phyloP scores from a whole-genome alignment of 1,140 invertebrate species.

The Megalonaias nervosa region DNA sequence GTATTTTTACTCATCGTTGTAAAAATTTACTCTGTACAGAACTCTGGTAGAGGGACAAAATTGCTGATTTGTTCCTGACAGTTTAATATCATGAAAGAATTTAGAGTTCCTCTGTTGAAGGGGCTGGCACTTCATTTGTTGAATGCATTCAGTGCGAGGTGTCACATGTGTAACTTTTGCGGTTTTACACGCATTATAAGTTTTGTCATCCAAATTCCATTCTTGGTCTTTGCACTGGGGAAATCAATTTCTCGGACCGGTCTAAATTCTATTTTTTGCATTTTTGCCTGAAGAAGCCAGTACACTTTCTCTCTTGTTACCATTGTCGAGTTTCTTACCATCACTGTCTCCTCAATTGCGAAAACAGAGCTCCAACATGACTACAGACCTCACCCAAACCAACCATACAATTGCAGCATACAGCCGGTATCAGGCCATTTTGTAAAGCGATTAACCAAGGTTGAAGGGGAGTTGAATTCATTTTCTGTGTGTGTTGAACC shows the following conservation, averaged over 20 bases:
- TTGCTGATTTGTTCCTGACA: slow-evolving; percentile 10
- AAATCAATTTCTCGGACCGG: slow-evolving; percentile 26
- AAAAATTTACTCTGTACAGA: slow-evolving; percentile 12
- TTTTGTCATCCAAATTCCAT: slow-evolving; percentile 1
- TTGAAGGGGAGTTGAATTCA: slow-evolving; percentile 17
- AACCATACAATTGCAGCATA: slow-evolving; percentile 40
- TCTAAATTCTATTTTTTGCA: slow-evolving; percentile 15
- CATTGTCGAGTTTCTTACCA: slow-evolving; percentile 23
- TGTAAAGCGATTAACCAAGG: slow-evolving; percentile 1
- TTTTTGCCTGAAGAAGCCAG: slow-evolving; percentile 30
- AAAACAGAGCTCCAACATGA: slow-evolving; percentile 36
- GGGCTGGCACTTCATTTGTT: not conserved
- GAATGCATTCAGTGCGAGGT: not conserved
- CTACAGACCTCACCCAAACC: slow-evolving; percentile 40
- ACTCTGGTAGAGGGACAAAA: slow-evolving; percentile 16
- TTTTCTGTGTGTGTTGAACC: slow-evolving; percentile 11
- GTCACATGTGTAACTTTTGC: not conserved
- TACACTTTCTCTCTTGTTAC: slow-evolving; percentile 38
- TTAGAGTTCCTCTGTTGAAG: slow-evolving; percentile 5
- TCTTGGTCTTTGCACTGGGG: slow-evolving; percentile 12
- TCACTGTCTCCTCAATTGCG: slow-evolving; percentile 29
- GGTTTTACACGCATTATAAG: not conserved
- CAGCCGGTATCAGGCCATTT: not conserved
- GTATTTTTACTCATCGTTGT: slow-evolving; percentile 2
- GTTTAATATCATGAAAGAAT: slow-evolving; percentile 1